These are phyloP conservation scores for Enteromius treurensis DNA, from an alignment of 2,797 vertebrate genomes.

Conservation along the genomic window DNA sequence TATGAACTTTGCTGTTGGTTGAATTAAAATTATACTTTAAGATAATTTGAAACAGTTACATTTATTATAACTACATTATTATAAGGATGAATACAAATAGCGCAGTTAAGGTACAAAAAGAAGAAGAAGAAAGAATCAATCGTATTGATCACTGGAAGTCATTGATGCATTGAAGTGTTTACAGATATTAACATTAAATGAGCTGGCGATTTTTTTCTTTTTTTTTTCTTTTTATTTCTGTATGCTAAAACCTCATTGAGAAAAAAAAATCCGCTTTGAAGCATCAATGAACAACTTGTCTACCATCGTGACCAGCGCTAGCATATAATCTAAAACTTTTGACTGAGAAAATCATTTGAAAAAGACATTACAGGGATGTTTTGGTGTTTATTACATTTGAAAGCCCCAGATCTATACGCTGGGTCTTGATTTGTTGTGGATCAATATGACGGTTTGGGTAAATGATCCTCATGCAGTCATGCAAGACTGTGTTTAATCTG, in stretches of 20 bases:
- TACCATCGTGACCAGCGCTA: background rate
- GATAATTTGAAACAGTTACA: background rate
- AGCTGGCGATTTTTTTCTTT: no score
- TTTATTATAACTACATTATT: no score
- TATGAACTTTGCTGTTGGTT: background rate
- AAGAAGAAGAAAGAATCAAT: background rate
- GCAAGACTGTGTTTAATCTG: background rate
- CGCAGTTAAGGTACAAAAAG: background rate
- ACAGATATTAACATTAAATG: background rate
- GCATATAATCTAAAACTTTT: background rate
- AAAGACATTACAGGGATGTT: background rate
- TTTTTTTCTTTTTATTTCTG: background rate
- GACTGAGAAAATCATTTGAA: background rate
- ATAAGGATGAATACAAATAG: background rate
- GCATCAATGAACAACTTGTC: slow-evolving; percentile 5
- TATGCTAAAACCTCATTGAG: background rate
- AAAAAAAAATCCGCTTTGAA: background rate
- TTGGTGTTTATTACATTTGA: slow-evolving; percentile 26
- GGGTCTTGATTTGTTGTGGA: slow-evolving; percentile 1
- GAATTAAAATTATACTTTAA: background rate
- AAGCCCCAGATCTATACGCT: background rate
- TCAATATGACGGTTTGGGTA: background rate
- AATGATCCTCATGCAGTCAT: background rate
- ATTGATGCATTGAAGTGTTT: background rate
- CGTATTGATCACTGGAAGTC: background rate